Conservation (phyloP, 2,113 vertebrate genomes). For the Dipodomys ordii region DNA sequence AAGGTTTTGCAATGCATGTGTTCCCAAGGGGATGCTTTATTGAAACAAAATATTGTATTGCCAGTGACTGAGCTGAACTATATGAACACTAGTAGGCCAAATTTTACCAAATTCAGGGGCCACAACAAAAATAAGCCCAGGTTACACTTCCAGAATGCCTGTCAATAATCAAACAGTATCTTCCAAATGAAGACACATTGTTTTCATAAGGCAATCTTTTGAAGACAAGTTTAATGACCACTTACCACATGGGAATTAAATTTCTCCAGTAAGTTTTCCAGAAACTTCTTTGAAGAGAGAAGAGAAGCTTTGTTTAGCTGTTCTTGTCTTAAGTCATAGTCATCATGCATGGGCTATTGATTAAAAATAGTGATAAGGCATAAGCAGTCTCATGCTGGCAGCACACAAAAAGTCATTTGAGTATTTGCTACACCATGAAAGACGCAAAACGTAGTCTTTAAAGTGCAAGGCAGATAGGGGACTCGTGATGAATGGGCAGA, state of each 20-base stretch:
- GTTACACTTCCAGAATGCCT: background rate
- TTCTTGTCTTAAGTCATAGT: constrained; percentile 98
- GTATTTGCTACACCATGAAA: background rate
- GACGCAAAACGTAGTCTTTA: background rate
- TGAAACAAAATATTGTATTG: constrained; percentile 12
- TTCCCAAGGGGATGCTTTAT: background rate
- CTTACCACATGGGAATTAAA: constrained; percentile 98
- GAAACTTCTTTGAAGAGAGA: constrained; percentile 98
- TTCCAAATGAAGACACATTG: background rate
- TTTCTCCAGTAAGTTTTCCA: constrained; percentile 98
- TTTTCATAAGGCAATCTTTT: too few species aligned
- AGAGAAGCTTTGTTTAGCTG: constrained; percentile 99
- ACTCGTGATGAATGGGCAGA: background rate
- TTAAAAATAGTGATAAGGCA: constrained; percentile 67
- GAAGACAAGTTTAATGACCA: constrained; percentile 54
- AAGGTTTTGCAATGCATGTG: background rate
- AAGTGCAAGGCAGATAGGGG: constrained; percentile 34
- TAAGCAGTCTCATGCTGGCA: constrained; percentile 16
- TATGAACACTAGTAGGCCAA: background rate
- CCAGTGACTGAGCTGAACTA: background rate
- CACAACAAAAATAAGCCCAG: background rate
- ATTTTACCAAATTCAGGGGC: background rate
- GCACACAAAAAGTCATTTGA: constrained; percentile 14
- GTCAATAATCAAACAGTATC: background rate
- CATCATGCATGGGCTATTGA: constrained; percentile 97